Conservation (phyloP, 2,797 vertebrate genomes). For the Dryobates pubescens region DNA sequence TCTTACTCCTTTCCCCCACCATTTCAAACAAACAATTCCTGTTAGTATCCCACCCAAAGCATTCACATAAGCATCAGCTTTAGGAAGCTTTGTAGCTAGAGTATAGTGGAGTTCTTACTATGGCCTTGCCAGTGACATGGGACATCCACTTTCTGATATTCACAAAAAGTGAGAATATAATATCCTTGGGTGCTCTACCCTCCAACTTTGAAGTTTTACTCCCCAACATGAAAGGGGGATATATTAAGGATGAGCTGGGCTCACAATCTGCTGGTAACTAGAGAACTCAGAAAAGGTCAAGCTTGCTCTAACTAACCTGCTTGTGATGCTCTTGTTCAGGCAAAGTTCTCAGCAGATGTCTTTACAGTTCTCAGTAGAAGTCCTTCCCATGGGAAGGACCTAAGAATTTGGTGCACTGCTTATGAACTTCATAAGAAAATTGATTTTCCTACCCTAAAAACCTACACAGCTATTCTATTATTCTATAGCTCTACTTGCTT, state of each 20-base stretch:
- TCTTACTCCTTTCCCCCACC: neutral
- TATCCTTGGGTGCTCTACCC: neutral
- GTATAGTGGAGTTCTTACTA: neutral
- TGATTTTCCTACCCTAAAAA: neutral
- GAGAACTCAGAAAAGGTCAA: neutral
- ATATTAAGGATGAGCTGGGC: neutral
- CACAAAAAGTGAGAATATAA: neutral
- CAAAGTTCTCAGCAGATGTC: neutral
- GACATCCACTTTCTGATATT: neutral
- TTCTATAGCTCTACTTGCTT: neutral
- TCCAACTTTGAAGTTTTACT: neutral
- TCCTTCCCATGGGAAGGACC: neutral
- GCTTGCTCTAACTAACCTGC: neutral
- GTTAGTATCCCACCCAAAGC: neutral
- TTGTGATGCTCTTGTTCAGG: neutral
- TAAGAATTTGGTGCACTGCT: neutral
- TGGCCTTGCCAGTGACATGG: rapidly evolving
- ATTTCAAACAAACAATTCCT: neutral
- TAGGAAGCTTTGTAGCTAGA: neutral
- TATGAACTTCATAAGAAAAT: neutral
- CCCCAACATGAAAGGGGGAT: neutral
- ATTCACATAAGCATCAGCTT: neutral
- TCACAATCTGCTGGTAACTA: neutral
- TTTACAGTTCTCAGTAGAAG: neutral
- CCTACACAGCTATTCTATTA: neutral